phyloP scores from a whole-genome alignment of 2,888 invertebrate species.

The Diarsia mendica region DNA sequence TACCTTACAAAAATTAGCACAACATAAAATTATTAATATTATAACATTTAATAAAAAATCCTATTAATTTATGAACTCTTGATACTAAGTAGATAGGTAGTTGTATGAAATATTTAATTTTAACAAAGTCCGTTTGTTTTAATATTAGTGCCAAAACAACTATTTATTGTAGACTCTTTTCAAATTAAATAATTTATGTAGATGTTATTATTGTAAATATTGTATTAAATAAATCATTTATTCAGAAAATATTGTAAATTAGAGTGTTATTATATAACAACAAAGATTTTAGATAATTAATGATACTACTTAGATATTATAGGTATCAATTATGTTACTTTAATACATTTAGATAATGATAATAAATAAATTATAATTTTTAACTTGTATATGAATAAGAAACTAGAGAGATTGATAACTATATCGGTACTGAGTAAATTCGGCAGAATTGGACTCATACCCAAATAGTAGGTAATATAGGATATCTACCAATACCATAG shows the following conservation, averaged over 20 bases:
- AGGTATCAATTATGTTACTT: slow-evolving; percentile 59
- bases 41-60: slow-evolving; percentile 47
- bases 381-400: slow-evolving; percentile 59
- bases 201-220: slow-evolving; percentile 62
- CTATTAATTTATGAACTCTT: slow-evolving; percentile 64
- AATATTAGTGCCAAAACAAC: slow-evolving; percentile 74
- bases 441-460: slow-evolving; percentile 40
- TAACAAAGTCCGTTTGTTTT: slow-evolving; percentile 62
- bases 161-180: slow-evolving; percentile 66
- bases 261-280: slow-evolving; percentile 60
- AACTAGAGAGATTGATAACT: slow-evolving; percentile 64
- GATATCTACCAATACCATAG: slow-evolving; percentile 30
- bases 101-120: slow-evolving; percentile 67
- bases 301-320: slow-evolving; percentile 56
- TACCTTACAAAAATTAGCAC: slow-evolving; percentile 60
- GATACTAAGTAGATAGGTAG: slow-evolving; percentile 69
- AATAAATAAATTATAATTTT: slow-evolving; percentile 64
- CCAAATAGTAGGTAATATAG: slow-evolving; percentile 34
- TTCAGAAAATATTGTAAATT: slow-evolving; percentile 60
- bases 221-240: slow-evolving; percentile 55
- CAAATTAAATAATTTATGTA: slow-evolving; percentile 65
- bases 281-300: slow-evolving; percentile 56
- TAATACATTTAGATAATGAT: slow-evolving; percentile 53
- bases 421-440: slow-evolving; percentile 61
- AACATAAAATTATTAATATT: slow-evolving; percentile 54